Evolutionary conservation across 2,888 invertebrate species (phyloP).

Genomic region (Epiblema foenella): DNA sequence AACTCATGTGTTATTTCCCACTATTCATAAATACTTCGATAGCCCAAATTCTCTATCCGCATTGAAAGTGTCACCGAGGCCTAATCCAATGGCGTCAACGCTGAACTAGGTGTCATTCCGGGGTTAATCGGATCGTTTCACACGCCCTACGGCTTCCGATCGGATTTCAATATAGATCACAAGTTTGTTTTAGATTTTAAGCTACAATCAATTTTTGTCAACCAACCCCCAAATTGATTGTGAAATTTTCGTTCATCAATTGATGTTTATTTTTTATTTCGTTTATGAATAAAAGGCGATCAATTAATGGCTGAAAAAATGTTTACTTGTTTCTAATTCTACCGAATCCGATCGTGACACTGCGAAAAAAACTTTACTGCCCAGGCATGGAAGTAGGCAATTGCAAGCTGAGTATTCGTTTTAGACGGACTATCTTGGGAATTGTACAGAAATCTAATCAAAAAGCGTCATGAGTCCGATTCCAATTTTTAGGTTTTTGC

Average conservation of each 20-base stretch:
- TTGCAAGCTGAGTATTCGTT: no score
- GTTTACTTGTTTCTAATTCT: neutral
- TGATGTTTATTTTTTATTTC: no score
- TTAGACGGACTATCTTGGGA: no score
- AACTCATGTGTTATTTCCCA: neutral
- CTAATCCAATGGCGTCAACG: constrained; percentile 50
- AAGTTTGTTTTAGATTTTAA: constrained; percentile 50
- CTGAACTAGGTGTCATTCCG: constrained; percentile 56
- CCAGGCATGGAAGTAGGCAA: no score
- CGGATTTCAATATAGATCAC: constrained; percentile 54
- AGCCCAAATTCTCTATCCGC: neutral
- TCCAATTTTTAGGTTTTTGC: neutral
- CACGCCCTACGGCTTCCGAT: constrained; percentile 59
- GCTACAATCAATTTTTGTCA: no score
- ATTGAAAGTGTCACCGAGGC: constrained; percentile 22
- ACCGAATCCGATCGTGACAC: no score
- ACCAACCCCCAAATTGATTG: neutral
- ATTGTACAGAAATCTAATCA: neutral
- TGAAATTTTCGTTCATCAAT: neutral
- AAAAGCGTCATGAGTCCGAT: neutral
- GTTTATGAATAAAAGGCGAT: no score
- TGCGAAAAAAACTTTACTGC: no score
- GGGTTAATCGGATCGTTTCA: constrained; percentile 62
- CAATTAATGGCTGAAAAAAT: neutral
- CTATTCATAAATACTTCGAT: neutral